Conservation (phyloP, 2,797 vertebrate genomes). For the Molossus molossus region DNA sequence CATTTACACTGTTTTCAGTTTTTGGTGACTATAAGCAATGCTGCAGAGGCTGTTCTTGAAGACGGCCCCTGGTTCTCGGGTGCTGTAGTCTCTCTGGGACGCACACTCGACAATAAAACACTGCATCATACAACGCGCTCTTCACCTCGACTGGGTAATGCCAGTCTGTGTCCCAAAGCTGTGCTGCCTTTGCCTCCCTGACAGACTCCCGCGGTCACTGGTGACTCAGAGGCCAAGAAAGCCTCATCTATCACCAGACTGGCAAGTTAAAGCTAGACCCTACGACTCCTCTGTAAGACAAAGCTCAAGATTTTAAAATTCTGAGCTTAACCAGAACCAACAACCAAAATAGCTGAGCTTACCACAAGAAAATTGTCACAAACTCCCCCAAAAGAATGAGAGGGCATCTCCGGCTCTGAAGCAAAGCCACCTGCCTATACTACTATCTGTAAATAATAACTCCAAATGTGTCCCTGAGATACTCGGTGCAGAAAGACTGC, state of each 20-base stretch:
- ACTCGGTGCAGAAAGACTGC: neutral
- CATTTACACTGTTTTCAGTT: neutral
- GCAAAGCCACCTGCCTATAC: neutral
- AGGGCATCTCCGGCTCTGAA: neutral
- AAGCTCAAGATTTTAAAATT: conserved; percentile 20
- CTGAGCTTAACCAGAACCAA: conserved; percentile 12
- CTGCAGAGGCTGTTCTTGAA: neutral
- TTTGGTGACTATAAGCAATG: neutral
- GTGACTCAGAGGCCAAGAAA: neutral
- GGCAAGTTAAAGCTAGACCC: neutral
- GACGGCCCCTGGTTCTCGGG: neutral
- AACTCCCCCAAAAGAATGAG: neutral
- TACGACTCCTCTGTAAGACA: neutral
- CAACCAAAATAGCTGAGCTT: neutral
- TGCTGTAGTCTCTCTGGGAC: neutral
- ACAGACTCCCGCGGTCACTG: too few species aligned
- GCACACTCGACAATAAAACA: neutral
- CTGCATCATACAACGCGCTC: fast-evolving
- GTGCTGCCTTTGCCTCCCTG: neutral
- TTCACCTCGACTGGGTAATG: fast-evolving
- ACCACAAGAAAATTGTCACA: conserved; percentile 14
- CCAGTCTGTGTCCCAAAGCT: neutral
- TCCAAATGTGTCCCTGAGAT: neutral
- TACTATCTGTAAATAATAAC: too few species aligned
- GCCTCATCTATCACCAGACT: neutral